phyloP scores from a whole-genome alignment of 2,797 vertebrate genomes.

The Anguilla obscura region DNA sequence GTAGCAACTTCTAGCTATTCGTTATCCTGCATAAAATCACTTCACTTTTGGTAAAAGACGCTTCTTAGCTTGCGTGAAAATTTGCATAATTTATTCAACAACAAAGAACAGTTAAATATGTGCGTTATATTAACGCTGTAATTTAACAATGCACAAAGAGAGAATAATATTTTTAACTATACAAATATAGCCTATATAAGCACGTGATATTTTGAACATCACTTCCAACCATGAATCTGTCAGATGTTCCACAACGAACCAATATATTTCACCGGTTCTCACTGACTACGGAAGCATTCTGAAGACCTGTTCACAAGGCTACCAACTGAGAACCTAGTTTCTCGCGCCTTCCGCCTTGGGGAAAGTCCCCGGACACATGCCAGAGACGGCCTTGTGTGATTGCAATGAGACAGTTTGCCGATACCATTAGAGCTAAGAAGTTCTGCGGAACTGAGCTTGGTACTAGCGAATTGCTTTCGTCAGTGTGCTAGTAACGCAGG shows the following conservation, averaged over 20 bases:
- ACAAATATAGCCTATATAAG: too few species aligned
- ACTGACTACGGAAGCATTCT: slow-evolving; percentile 30
- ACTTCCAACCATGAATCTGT: slow-evolving; percentile 4
- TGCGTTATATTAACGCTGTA: background rate
- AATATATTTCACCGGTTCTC: background rate
- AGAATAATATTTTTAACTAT: background rate
- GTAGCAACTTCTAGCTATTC: background rate
- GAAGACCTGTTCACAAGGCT: slow-evolving; percentile 63
- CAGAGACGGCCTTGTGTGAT: slow-evolving; percentile 51
- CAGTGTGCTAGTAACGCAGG: slow-evolving; percentile 54
- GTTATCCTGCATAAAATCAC: background rate
- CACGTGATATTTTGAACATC: background rate
- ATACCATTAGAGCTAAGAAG: slow-evolving; percentile 49
- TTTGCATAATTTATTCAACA: slow-evolving; percentile 34
- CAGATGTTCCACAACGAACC: background rate
- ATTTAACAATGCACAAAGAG: background rate
- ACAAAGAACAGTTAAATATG: background rate
- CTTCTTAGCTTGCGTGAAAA: background rate
- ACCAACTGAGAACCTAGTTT: slow-evolving; percentile 52
- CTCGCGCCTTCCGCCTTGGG: slow-evolving; percentile 52
- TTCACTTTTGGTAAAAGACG: background rate
- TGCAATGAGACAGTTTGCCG: slow-evolving; percentile 23
- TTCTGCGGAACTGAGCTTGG: slow-evolving; percentile 50
- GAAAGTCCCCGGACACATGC: slow-evolving; percentile 66
- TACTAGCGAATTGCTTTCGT: slow-evolving; percentile 45